A percentile compares a stretch with the other conserved stretches of the same genome.
Conservation (phyloP, 2,113 vertebrate genomes). For the Myocastor coypus region DNA sequence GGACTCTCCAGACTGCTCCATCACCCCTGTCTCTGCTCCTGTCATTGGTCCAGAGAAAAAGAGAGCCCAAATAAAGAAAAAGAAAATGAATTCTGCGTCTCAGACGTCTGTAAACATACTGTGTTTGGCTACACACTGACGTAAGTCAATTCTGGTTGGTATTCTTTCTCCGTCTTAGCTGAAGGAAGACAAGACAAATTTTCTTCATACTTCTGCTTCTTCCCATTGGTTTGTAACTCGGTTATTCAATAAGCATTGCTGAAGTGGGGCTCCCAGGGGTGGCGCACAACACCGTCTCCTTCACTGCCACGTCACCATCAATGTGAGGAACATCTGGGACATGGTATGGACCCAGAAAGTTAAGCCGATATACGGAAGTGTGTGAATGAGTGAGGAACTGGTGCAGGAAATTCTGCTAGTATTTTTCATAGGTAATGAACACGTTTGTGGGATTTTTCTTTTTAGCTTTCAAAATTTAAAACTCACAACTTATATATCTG, state of each 20-base stretch:
- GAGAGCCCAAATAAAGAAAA: conserved; percentile 31
- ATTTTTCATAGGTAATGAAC: conserved; percentile 10
- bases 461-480: conserved; percentile 27
- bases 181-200: neutral
- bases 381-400: conserved; percentile 11
- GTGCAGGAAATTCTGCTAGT: neutral
- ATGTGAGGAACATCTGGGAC: neutral
- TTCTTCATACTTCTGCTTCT: conserved; percentile 6
- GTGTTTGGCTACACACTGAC: neutral
- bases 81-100: neutral
- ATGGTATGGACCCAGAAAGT: neutral
- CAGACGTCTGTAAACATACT: conserved; percentile 18
- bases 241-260: conserved; percentile 24
- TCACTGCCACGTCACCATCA: neutral
- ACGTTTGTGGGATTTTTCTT: neutral
- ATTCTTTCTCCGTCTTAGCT: neutral
- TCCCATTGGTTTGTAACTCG: neutral
- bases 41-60: neutral
- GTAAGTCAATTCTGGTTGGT: neutral
- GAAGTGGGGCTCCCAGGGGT: neutral
- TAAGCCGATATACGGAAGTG: neutral
- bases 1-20: conserved; percentile 2
- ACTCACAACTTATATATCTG: conserved; percentile 3
- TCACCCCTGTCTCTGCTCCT: neutral
- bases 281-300: neutral